Evolutionary conservation across 2,797 vertebrate genomes (phyloP).

Genomic region (Myioborus melanocephalus): DNA sequence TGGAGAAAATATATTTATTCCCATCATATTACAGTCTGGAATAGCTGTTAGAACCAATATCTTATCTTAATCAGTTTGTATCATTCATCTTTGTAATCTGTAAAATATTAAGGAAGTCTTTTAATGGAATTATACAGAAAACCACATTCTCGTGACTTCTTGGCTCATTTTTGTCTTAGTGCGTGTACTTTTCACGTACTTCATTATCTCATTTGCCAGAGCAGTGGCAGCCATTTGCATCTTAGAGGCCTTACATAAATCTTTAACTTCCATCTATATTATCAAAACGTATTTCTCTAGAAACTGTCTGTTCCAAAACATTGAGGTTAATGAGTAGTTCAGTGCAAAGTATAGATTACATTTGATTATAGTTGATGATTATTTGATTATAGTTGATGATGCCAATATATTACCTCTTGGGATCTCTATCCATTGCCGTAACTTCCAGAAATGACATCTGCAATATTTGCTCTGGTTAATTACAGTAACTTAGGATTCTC

Average conservation of each 20-base stretch:
- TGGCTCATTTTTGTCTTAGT: background rate
- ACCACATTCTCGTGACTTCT: background rate
- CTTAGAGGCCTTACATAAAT: background rate
- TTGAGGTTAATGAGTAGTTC: background rate
- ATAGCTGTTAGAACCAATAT: background rate
- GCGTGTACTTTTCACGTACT: background rate
- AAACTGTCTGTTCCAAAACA: background rate
- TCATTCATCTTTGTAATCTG: background rate
- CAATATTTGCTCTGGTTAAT: background rate
- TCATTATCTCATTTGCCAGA: background rate
- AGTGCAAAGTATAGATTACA: background rate
- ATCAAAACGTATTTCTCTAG: background rate
- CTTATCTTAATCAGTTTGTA: background rate
- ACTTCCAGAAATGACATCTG: background rate
- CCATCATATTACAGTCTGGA: background rate
- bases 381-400: background rate
- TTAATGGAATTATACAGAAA: background rate
- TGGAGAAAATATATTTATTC: background rate
- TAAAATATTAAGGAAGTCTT: background rate
- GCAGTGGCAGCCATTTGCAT: background rate
- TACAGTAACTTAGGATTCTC: background rate
- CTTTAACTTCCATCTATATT: background rate
- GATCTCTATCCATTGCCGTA: background rate
- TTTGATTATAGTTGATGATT: background rate
- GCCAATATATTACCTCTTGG: background rate